phyloP scores from a whole-genome alignment of 2,797 vertebrate genomes.

The Sebastiscus albofasciatus region DNA sequence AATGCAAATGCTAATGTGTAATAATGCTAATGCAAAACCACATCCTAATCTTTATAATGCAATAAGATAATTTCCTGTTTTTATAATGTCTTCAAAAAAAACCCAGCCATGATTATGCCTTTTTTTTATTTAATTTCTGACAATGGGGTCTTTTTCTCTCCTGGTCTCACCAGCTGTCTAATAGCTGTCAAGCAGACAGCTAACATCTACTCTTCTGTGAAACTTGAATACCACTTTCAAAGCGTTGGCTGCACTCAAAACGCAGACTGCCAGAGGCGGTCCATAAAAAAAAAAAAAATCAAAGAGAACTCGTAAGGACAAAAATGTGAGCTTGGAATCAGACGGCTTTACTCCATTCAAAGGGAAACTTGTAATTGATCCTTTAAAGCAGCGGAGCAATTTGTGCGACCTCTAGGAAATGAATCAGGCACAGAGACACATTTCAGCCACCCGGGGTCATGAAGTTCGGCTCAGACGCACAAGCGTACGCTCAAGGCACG shows the following conservation, averaged over 20 bases:
- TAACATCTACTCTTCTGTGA: constrained; percentile 62
- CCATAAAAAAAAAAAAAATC: constrained; percentile 62
- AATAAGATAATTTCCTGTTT: neutral
- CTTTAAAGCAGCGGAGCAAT: constrained; percentile 36
- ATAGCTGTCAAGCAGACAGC: constrained; percentile 63
- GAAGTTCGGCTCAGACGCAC: constrained; percentile 33
- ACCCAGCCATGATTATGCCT: neutral
- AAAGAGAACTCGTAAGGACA: constrained; percentile 53
- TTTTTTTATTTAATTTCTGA: constrained; percentile 3
- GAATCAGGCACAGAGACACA: constrained; percentile 32
- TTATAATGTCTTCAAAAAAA: constrained; percentile 2
- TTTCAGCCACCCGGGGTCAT: constrained; percentile 36
- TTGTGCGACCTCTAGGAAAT: constrained; percentile 55
- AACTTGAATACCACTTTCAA: constrained; percentile 66
- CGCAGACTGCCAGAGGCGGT: constrained; percentile 53
- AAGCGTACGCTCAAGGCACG: neutral
- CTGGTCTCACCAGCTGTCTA: constrained; percentile 64
- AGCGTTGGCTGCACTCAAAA: constrained; percentile 50
- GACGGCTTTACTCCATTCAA: constrained; percentile 37
- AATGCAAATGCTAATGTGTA: neutral
- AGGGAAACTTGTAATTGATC: constrained; percentile 49
- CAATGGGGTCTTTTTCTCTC: constrained; percentile 44
- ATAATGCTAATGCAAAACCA: neutral
- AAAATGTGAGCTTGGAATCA: constrained; percentile 43
- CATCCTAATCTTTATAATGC: neutral